Conservation (phyloP, 2,113 vertebrate species). For the Plectropomus leopardus region DNA sequence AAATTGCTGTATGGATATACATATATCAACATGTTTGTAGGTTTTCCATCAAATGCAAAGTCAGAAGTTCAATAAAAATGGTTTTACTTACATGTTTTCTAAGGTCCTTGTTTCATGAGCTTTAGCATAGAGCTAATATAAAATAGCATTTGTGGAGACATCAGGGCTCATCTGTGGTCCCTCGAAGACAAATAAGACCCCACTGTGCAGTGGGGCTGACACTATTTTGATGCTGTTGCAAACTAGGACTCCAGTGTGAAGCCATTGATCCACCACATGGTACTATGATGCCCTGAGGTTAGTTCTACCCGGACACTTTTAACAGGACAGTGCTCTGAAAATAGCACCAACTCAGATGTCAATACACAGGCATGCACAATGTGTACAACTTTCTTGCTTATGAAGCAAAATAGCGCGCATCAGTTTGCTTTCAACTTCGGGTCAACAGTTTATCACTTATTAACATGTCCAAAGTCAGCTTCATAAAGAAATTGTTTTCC, state of each 20-base stretch:
- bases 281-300: constrained; percentile 79
- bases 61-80: neutral
- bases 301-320: constrained; percentile 84
- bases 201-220: constrained; percentile 43
- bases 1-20: too few relatives aligned
- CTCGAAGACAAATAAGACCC: constrained; percentile 26
- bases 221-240: constrained; percentile 57
- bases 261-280: constrained; percentile 84
- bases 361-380: constrained; percentile 48
- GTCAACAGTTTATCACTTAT: neutral
- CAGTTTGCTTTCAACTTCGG: neutral
- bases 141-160: constrained; percentile 16
- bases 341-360: constrained; percentile 65
- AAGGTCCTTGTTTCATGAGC: constrained; percentile 19
- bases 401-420: neutral
- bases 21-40: too few relatives aligned
- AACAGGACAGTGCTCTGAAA: constrained; percentile 72
- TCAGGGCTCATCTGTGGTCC: constrained; percentile 20
- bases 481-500: neutral
- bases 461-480: neutral
- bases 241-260: constrained; percentile 74
- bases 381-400: constrained; percentile 21
- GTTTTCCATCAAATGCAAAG: neutral
- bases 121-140: constrained; percentile 4
- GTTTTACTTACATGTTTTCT: constrained; percentile 57